Evolutionary conservation across 2,888 invertebrate genomes (phyloP), one percentile per base, ranked within the genome.

Genomic region (Noctua pronuba): DNA sequence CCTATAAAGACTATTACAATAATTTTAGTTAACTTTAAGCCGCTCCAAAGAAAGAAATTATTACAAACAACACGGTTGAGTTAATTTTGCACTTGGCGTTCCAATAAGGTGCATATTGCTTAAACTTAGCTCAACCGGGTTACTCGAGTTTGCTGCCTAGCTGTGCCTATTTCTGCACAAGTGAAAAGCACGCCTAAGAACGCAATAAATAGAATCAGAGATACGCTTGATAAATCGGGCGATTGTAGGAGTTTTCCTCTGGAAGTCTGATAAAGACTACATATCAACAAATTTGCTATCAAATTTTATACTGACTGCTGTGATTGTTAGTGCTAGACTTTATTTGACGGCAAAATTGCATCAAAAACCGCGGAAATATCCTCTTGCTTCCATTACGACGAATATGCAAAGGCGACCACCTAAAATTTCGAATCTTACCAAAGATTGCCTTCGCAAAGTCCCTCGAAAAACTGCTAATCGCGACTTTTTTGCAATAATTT

Each of bases 401-500:
- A 31, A 16, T 60, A 60, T 71, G 16, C 28, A 71, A 60, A 58
- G 24, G 38, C n/a, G 28, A 31, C 62, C 24, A 31, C 71, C 24
- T 18, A 31, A 6, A 35, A 31, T 31, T 24, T 3, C 18, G 31
- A 60, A 31, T 10, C 1, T 52, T 31, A 35, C 18, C 8, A 72
- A 28, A 28, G n/a, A 24, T 28, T 16, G 46, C 52, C 65, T 44
- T 52, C 41, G 7, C 16, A 6, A 44, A 44, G n/a, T 35, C 49
- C 44, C 72, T 80, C 44, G 52, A 28, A 10, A 21, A 70, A 35
- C 41, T 28, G 31, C 28, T 24, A 46, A 67, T 67, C 44, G 46
- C 24, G 28, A 35, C 28, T 4, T 28, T n/a, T 64, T 3, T 38
- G 0, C 1, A 52, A 64, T 52, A 2, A 55, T 80, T 75, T 46